These are phyloP conservation scores for Fragum whitleyi DNA, from an alignment of 2,888 invertebrate species.

Conservation along the genomic window DNA sequence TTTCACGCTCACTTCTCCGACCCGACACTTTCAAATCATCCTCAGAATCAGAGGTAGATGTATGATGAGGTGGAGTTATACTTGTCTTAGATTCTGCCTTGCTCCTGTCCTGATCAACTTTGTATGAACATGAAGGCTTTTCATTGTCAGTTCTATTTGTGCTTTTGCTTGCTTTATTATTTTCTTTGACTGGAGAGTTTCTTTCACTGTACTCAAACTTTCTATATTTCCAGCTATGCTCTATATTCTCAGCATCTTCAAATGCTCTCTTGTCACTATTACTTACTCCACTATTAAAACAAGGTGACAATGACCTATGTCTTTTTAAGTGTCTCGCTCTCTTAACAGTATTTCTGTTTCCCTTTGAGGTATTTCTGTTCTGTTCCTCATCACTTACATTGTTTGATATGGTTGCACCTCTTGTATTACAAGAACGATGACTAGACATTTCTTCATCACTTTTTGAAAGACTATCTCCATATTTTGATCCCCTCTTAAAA, in stretches of 20 bases:
- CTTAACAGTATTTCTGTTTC: background rate
- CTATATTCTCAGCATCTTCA: constrained; percentile 1
- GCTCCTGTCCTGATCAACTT: background rate
- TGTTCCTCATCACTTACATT: background rate
- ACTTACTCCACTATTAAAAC: background rate
- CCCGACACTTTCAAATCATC: background rate
- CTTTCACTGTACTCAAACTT: constrained; percentile 6
- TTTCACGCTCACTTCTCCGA: background rate
- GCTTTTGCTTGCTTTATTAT: background rate
- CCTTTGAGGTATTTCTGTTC: background rate
- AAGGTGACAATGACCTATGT: constrained; percentile 2
- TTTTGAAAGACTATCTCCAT: background rate
- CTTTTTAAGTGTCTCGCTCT: background rate
- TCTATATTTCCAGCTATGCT: background rate
- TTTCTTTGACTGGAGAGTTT: background rate
- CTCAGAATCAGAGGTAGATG: background rate
- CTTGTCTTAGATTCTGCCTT: background rate
- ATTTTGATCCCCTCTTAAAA: background rate
- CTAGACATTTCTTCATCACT: background rate
- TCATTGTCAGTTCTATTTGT: background rate
- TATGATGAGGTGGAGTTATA: background rate
- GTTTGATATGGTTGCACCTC: background rate
- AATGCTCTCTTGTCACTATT: background rate
- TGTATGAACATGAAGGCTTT: constrained; percentile 19
- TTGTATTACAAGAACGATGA: background rate